Conservation (phyloP, 2,113 vertebrate genomes). For the Thalassarche chlororhynchos region DNA sequence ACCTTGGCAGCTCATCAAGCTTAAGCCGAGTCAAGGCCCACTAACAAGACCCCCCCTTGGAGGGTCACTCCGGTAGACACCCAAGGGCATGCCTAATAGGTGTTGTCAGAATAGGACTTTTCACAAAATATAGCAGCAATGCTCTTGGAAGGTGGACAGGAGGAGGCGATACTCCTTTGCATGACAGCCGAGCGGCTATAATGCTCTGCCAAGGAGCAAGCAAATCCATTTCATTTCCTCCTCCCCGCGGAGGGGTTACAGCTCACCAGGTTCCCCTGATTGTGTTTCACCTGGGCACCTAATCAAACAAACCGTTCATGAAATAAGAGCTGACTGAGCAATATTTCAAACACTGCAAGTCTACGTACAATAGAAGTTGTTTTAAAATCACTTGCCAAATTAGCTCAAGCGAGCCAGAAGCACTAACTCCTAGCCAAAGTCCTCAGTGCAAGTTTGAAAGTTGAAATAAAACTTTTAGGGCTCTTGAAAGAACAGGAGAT, state of each 20-base stretch:
- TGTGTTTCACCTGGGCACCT: slow-evolving; percentile 36
- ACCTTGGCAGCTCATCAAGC: neutral
- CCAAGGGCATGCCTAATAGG: neutral
- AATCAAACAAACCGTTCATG: slow-evolving; percentile 17
- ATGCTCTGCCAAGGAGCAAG: neutral
- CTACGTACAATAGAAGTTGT: neutral
- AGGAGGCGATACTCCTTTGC: neutral
- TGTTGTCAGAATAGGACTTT: neutral
- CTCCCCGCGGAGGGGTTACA: neutral
- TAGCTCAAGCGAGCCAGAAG: slow-evolving; percentile 13
- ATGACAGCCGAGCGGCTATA: neutral
- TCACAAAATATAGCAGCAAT: neutral
- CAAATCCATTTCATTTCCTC: slow-evolving; percentile 16
- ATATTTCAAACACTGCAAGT: slow-evolving; percentile 25
- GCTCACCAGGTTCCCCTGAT: neutral
- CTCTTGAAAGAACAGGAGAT: slow-evolving; percentile 14
- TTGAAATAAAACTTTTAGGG: slow-evolving; percentile 31
- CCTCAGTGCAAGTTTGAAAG: slow-evolving; percentile 8
- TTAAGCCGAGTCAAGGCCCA: neutral
- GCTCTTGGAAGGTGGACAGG: neutral
- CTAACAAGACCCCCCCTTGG: neutral
- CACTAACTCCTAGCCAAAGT: slow-evolving; percentile 31
- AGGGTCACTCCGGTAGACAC: neutral
- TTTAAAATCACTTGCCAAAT: slow-evolving; percentile 61
- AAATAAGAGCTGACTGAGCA: slow-evolving; percentile 50